A percentile compares a stretch with the other conserved stretches of the same genome.
Evolutionary conservation across 2,888 invertebrate species (phyloP).

Genomic region (Osedax frankpressi): DNA sequence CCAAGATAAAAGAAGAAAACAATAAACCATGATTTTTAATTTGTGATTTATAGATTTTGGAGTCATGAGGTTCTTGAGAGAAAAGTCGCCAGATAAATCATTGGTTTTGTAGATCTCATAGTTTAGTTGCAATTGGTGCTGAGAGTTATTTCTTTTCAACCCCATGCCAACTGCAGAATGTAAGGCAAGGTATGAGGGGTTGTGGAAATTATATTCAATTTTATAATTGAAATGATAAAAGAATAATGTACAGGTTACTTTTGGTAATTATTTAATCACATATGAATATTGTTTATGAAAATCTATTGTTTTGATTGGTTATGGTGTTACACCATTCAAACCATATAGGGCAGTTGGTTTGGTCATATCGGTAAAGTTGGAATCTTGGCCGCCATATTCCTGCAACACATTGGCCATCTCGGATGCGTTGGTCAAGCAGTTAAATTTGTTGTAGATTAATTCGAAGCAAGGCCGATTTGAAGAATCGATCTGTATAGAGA

Average conservation of each 20-base stretch:
- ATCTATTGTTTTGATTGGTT: no score
- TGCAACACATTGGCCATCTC: background rate
- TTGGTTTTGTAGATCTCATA: background rate
- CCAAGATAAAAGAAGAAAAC: no score
- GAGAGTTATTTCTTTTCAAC: background rate
- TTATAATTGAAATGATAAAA: no score
- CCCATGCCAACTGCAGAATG: background rate
- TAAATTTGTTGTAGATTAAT: background rate
- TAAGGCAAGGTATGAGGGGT: no score
- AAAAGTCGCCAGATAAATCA: background rate
- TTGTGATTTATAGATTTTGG: no score
- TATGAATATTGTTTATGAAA: no score
- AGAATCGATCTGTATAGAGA: background rate
- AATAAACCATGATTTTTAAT: no score
- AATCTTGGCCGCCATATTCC: background rate
- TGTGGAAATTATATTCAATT: no score
- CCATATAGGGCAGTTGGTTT: background rate
- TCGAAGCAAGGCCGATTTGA: background rate
- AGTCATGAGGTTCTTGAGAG: background rate
- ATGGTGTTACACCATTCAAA: no score
- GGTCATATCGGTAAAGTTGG: background rate
- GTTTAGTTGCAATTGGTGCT: background rate
- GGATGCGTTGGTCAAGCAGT: background rate
- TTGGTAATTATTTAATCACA: no score
- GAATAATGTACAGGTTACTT: no score